phyloP scores from a whole-genome alignment of 2,888 invertebrate genomes.

The Gryllus longicercus region DNA sequence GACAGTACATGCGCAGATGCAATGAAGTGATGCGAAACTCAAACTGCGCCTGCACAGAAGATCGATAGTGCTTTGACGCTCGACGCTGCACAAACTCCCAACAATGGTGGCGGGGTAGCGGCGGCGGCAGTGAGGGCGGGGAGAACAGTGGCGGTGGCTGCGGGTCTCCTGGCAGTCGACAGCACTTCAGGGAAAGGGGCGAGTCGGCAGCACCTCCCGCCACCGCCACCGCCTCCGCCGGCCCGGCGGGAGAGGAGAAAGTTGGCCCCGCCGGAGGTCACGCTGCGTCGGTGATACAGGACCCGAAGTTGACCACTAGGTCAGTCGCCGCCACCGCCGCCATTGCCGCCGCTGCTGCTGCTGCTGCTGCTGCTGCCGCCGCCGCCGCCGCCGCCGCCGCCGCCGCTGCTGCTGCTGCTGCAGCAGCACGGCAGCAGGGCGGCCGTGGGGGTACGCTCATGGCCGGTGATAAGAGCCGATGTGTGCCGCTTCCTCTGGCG shows the following conservation, averaged over 20 bases:
- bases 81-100: no score
- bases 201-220: background rate
- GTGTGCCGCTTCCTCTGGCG: slow-evolving; percentile 4
- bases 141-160: no score
- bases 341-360: no score
- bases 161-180: no score
- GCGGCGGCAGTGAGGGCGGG: background rate
- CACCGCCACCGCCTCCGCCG: background rate
- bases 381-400: no score
- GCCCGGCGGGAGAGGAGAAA: background rate
- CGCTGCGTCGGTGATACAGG: background rate
- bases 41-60: no score
- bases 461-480: background rate
- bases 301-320: slow-evolving; percentile 17
- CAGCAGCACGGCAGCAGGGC: background rate
- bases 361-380: no score
- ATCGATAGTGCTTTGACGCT: no score
- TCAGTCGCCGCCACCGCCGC: background rate
- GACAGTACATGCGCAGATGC: no score
- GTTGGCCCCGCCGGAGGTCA: background rate
- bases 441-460: background rate
- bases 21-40: no score
- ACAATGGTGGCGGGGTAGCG: background rate
- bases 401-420: no score
- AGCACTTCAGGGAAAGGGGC: no score